Evolutionary conservation across 2,113 vertebrate genomes (phyloP).

Genomic region (Anseranas semipalmata): DNA sequence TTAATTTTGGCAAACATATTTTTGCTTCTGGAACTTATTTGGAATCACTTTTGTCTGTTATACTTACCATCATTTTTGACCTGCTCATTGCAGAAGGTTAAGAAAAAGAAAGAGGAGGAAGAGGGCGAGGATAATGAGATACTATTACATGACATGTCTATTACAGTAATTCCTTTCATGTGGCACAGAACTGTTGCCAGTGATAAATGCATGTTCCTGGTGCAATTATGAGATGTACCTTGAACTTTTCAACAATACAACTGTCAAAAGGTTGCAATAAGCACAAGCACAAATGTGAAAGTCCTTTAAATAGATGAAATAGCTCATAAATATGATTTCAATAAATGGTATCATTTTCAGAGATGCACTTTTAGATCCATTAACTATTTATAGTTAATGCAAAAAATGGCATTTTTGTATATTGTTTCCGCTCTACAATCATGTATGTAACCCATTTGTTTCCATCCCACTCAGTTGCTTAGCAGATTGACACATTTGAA

Average conservation of each 20-base stretch:
- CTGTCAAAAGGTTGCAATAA: conserved; percentile 69
- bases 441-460: not conserved
- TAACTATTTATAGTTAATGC: conserved; percentile 2
- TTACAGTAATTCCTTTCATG: conserved; percentile 75
- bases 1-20: conserved; percentile 38
- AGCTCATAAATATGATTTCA: conserved; percentile 36
- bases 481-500: not conserved
- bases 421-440: not conserved
- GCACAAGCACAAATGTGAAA: conserved; percentile 9
- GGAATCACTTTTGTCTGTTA: conserved; percentile 49
- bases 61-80: conserved; percentile 64
- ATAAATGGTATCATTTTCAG: conserved; percentile 11
- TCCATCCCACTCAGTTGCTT: not conserved
- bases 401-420: not conserved
- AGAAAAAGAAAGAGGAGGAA: conserved; percentile 44
- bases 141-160: conserved; percentile 70
- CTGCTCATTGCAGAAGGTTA: conserved; percentile 59
- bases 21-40: conserved; percentile 59
- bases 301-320: conserved; percentile 34
- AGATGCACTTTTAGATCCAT: conserved; percentile 15
- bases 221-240: conserved; percentile 71
- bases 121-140: conserved; percentile 72
- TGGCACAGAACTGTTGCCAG: conserved; percentile 48
- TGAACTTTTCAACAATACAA: conserved; percentile 70
- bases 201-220: conserved; percentile 70